These are phyloP conservation scores for Syngnathus scovelli DNA, from an alignment of 2,113 vertebrate species.

Conservation along the genomic window DNA sequence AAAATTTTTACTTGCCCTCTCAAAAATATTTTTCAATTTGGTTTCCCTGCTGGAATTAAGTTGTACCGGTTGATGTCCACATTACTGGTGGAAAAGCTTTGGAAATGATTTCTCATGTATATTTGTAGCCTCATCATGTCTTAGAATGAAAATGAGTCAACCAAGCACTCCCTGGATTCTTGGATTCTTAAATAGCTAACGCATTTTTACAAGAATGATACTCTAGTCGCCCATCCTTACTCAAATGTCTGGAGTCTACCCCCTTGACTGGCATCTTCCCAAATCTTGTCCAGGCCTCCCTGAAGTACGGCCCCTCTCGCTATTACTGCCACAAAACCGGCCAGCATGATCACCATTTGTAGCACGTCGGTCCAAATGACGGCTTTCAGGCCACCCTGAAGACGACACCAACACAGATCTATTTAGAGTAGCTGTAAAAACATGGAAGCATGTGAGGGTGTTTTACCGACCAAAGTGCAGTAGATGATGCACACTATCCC, in stretches of 20 bases:
- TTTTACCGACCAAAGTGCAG: constrained; percentile 73
- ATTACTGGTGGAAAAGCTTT: background rate
- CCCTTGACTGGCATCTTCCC: constrained; percentile 64
- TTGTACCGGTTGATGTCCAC: too few species aligned
- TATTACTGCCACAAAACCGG: constrained; percentile 74
- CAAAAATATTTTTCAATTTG: too few species aligned
- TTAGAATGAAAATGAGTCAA: background rate
- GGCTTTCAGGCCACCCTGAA: constrained; percentile 75
- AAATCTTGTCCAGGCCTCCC: constrained; percentile 66
- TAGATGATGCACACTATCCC: constrained; percentile 76
- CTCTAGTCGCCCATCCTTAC: constrained; percentile 42
- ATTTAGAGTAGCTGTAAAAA: background rate
- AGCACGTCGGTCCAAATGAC: constrained; percentile 79
- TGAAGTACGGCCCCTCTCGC: constrained; percentile 64
- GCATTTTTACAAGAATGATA: background rate
- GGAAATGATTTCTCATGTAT: background rate
- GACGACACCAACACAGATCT: background rate
- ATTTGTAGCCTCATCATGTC: background rate
- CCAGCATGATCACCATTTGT: constrained; percentile 76
- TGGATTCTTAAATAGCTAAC: background rate
- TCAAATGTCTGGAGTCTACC: constrained; percentile 67
- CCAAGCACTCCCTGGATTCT: background rate
- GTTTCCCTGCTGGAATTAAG: too few species aligned
- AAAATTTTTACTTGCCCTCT: too few species aligned
- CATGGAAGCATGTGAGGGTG: background rate